These are phyloP conservation scores for Phaedon cochleariae DNA, from an alignment of 2,888 invertebrate genomes.

Conservation along the genomic window DNA sequence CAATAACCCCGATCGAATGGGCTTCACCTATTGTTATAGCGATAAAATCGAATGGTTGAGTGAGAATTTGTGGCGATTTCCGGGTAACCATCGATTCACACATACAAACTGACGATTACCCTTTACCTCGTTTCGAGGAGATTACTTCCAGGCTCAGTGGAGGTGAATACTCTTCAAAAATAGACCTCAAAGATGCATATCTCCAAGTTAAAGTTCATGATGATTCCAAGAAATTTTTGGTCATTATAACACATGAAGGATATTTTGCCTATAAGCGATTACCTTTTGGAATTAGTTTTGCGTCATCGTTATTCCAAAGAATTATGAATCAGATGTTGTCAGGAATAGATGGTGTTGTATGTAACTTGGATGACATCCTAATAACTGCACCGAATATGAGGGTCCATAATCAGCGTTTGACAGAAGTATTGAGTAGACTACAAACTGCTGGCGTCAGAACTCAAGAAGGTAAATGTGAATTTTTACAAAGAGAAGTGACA, in stretches of 20 bases:
- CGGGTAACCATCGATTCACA: conserved; percentile 17
- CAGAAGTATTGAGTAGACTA: background rate
- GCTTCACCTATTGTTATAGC: conserved; percentile 17
- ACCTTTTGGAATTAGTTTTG: conserved; percentile 33
- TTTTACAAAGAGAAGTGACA: conserved; percentile 15
- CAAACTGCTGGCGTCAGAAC: background rate
- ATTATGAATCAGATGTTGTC: conserved; percentile 29
- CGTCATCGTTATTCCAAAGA: conserved; percentile 31
- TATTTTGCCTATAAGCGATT: too few relatives aligned
- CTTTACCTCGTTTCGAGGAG: conserved; percentile 34
- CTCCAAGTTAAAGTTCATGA: too few relatives aligned
- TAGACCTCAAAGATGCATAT: too few relatives aligned
- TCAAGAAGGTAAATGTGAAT: conserved; percentile 30
- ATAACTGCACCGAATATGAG: conserved; percentile 4
- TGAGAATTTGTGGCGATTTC: conserved; percentile 23
- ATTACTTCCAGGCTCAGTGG: conserved; percentile 21
- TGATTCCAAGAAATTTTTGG: too few relatives aligned
- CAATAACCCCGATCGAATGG: conserved; percentile 10
- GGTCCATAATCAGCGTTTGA: background rate
- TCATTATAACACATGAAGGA: too few relatives aligned
- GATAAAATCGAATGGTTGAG: conserved; percentile 9
- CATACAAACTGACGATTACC: conserved; percentile 28
- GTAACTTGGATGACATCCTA: conserved; percentile 18
- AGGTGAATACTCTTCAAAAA: conserved; percentile 14
- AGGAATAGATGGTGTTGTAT: conserved; percentile 18